Base-by-base conservation (phyloP, 2,113 vertebrate genomes). In the Nycticorax nycticorax region DNA sequence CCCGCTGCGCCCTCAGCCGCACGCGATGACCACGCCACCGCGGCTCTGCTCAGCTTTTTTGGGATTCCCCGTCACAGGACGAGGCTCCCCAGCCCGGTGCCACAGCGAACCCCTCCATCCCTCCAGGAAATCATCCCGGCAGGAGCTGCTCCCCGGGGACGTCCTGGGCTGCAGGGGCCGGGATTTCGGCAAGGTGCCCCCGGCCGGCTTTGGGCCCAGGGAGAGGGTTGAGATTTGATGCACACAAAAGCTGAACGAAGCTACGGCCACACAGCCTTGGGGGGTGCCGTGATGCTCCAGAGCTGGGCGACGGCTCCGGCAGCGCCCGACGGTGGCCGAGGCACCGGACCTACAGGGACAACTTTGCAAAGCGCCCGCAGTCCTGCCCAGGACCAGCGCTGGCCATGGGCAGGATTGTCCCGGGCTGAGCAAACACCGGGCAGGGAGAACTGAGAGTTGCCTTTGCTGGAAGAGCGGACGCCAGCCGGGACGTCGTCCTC, bases 21-120 rank as follows among this genome's bases (percentile, higher is more conserved):
- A 56, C 69, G 3, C 32, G 2, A 55, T 1, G 78, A 39, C 47
- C 4, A 16, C 28, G 0, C 47, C 11, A 79, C 66, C 67, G 6
- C 1, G 0, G 35, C 14, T 37, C 84, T 37, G 71, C 66, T 41
- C 20, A 0, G 13, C 48, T 18, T 7, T 9, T 33, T 8, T 14
- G 56, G 88, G 77, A 41, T 26, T 28, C 45, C 45, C 30, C 12
- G 1, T 45, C 11, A 1, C 0, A 4, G 0, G 13, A 33, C 1
- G 28, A 79, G 35, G 17, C 10, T 33, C 22, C 72, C 35, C 76
- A 79, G 77, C 3, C 75, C 1, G 1, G 15, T 19, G 35, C 63
- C 50, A 7, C 30, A 7, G 35, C 8, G 2, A 45, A 4, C 37
- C 37, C 39, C 39, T 48, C 32, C 50, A 4, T 21, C 48, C 32